Evolutionary conservation across 2,113 vertebrate species (phyloP).

Genomic region (Carettochelys insculpta): DNA sequence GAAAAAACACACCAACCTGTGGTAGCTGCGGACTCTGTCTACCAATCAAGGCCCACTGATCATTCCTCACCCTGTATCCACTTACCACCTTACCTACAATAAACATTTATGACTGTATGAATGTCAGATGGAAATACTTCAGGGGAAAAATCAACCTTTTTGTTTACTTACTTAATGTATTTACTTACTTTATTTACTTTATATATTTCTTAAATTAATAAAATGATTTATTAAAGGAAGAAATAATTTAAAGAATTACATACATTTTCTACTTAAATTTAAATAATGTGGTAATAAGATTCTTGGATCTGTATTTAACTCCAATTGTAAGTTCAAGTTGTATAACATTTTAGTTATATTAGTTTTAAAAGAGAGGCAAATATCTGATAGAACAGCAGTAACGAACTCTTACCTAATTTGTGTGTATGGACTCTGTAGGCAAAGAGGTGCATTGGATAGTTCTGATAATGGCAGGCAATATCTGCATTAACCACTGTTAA

Average conservation of each 20-base stretch:
- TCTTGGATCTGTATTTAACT: not conserved
- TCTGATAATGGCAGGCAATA: constrained; percentile 89
- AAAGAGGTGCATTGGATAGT: constrained; percentile 92
- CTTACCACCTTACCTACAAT: constrained; percentile 93
- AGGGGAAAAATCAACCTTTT: not conserved
- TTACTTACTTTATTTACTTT: constrained; percentile 3
- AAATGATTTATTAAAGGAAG: not conserved
- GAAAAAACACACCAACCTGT: constrained; percentile 81
- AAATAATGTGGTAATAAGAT: not conserved
- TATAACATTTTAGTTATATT: not conserved
- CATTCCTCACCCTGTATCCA: constrained; percentile 92
- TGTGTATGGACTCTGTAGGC: constrained; percentile 97
- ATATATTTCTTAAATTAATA: not conserved
- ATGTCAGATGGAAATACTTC: not conserved
- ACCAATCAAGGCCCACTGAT: constrained; percentile 92
- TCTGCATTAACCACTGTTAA: constrained; percentile 90
- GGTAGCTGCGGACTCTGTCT: constrained; percentile 95
- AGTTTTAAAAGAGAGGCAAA: not conserved
- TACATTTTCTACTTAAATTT: not conserved
- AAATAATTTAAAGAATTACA: not conserved
- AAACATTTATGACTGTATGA: constrained; percentile 15
- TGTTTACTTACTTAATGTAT: not conserved
- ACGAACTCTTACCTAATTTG: constrained; percentile 84
- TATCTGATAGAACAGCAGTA: not conserved
- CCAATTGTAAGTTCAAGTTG: not conserved